These are phyloP conservation scores for Megathymus violae DNA, from an alignment of 1,140 invertebrate genomes.

Conservation along the genomic window DNA sequence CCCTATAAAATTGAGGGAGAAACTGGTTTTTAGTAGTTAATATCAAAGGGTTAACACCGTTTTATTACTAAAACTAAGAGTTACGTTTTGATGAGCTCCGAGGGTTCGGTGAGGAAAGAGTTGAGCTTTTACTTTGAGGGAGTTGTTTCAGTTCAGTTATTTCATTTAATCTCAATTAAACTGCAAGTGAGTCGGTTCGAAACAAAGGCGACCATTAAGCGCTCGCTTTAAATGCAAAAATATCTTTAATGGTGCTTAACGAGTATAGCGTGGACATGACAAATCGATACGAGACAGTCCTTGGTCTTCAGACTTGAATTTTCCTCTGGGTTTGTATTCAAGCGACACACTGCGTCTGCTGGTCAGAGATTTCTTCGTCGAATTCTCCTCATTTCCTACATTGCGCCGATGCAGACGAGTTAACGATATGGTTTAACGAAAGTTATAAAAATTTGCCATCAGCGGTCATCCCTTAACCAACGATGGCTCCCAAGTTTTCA, in stretches of 20 bases:
- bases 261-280: constrained; percentile 27
- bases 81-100: constrained; percentile 10
- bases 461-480: no score
- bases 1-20: no score
- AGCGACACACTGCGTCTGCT: no score
- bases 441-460: no score
- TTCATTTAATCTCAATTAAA: constrained; percentile 38
- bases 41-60: neutral
- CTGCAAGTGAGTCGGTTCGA: constrained; percentile 46
- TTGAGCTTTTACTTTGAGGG: constrained; percentile 1
- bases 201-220: constrained; percentile 59
- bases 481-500: no score
- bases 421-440: no score
- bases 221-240: constrained; percentile 64
- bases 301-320: neutral
- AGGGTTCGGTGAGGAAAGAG: neutral
- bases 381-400: no score
- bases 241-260: constrained; percentile 39
- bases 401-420: no score
- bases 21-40: no score
- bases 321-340: no score
- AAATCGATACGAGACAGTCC: neutral
- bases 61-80: constrained; percentile 9
- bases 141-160: constrained; percentile 28
- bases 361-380: no score